Percentiles rank a stretch among this genome's conserved stretches.
These are phyloP conservation scores for Germaria angustata DNA, from an alignment of 2,888 invertebrate genomes.

Conservation along the genomic window DNA sequence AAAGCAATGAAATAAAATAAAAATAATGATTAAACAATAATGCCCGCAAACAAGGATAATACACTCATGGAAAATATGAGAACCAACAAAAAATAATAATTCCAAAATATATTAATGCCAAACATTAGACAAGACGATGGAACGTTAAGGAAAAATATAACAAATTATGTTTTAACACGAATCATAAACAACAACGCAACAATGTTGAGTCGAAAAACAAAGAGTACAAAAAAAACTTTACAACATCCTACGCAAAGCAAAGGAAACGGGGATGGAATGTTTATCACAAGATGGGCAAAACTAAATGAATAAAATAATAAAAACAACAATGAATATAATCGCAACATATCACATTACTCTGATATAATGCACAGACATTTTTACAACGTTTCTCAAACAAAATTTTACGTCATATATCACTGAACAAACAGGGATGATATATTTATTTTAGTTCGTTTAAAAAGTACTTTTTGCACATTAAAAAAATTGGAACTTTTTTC, in stretches of 20 bases:
- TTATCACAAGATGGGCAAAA: slow-evolving; percentile 27
- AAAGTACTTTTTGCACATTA: slow-evolving; percentile 13
- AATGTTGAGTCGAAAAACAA: slow-evolving; percentile 29
- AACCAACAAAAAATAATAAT: not conserved
- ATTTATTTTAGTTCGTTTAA: not conserved
- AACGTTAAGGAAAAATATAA: slow-evolving; percentile 39
- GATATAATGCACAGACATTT: slow-evolving; percentile 28
- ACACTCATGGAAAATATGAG: not conserved
- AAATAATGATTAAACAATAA: slow-evolving; percentile 52
- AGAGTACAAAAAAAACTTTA: slow-evolving; percentile 10
- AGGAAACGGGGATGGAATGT: slow-evolving; percentile 59
- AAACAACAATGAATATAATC: slow-evolving; percentile 27
- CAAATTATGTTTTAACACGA: slow-evolving; percentile 67
- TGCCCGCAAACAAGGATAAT: slow-evolving; percentile 44
- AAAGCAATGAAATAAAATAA: slow-evolving; percentile 14
- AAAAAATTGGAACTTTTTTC: too few relatives aligned
- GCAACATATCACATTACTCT: slow-evolving; percentile 64
- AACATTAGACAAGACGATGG: slow-evolving; percentile 54
- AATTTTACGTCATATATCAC: not conserved
- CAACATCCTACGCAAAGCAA: slow-evolving; percentile 55
- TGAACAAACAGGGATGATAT: not conserved
- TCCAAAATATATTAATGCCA: slow-evolving; percentile 42
- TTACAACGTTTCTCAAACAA: not conserved
- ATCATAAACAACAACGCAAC: slow-evolving; percentile 56
- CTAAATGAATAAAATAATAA: not conserved